Conservation (phyloP, 2,113 vertebrate genomes). For the Dendrocopos noguchii region DNA sequence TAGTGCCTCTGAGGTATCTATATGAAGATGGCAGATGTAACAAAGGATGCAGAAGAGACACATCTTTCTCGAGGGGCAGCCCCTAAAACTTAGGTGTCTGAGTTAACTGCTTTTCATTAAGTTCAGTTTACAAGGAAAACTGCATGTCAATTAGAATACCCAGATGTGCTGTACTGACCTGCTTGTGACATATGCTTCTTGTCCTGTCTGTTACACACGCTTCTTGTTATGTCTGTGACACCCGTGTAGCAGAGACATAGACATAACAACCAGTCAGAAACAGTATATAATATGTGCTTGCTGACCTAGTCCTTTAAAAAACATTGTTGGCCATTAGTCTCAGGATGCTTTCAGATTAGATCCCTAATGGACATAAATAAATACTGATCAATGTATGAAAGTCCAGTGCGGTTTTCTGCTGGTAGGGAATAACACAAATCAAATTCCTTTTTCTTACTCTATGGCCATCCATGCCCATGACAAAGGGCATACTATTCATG, state of each 20-base stretch:
- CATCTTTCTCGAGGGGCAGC: not conserved
- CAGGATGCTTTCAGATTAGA: slow-evolving; percentile 15
- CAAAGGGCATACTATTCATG: not conserved
- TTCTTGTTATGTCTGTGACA: not conserved
- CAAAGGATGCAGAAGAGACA: not conserved
- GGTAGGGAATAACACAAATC: not conserved
- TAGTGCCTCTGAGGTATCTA: not conserved
- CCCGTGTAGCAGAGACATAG: not conserved
- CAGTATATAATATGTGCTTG: not conserved
- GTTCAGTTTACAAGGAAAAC: not conserved
- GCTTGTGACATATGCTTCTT: not conserved
- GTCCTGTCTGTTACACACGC: not conserved
- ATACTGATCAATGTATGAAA: not conserved
- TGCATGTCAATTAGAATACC: not conserved
- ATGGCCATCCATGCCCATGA: not conserved
- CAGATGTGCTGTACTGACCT: not conserved
- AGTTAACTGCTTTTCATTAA: not conserved
- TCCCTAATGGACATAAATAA: slow-evolving; percentile 27
- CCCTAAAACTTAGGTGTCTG: not conserved
- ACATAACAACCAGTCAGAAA: not conserved
- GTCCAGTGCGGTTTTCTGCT: not conserved
- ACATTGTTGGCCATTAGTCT: slow-evolving; percentile 14
- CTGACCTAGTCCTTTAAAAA: not conserved
- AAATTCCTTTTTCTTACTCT: not conserved
- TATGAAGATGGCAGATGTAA: not conserved